A percentile compares a stretch with the other conserved stretches of the same genome.
Evolutionary conservation across 2,888 invertebrate species (phyloP).

Genomic region (Pristionchus exspectatus): DNA sequence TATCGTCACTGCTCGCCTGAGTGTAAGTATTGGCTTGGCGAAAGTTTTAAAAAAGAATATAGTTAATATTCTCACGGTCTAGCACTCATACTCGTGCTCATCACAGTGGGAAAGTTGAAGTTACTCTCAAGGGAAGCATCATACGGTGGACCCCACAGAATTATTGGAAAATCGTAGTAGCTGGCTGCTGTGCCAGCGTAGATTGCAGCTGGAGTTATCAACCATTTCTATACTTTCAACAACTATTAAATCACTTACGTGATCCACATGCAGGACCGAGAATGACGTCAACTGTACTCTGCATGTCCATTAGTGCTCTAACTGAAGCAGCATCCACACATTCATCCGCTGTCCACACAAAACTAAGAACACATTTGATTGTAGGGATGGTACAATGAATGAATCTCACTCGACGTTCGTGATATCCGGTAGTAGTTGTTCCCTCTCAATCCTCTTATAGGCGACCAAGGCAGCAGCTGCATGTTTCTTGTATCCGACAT

Average conservation of each 20-base stretch:
- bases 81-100: slow-evolving; percentile 63
- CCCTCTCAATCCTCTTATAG: slow-evolving; percentile 32
- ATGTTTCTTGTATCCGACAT: slow-evolving; percentile 11
- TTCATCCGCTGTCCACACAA: slow-evolving; percentile 62
- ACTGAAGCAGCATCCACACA: slow-evolving; percentile 62
- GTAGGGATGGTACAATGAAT: background rate
- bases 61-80: slow-evolving; percentile 58
- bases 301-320: slow-evolving; percentile 61
- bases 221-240: background rate
- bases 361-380: slow-evolving; percentile 23
- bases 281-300: slow-evolving; percentile 60
- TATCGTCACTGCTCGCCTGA: background rate
- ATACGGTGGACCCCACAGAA: slow-evolving; percentile 68
- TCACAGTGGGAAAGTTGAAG: slow-evolving; percentile 62
- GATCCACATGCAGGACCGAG: slow-evolving; percentile 65
- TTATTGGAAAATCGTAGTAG: slow-evolving; percentile 62
- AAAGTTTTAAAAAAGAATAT: too few relatives aligned
- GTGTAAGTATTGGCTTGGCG: too few relatives aligned
- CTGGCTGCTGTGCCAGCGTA: slow-evolving; percentile 61
- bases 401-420: background rate
- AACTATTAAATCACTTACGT: background rate
- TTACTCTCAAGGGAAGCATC: slow-evolving; percentile 61
- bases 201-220: slow-evolving; percentile 20
- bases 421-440: slow-evolving; percentile 33
- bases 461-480: slow-evolving; percentile 52